Evolutionary conservation across 2,888 invertebrate species (phyloP).

Genomic region (Mimachlamys varia): DNA sequence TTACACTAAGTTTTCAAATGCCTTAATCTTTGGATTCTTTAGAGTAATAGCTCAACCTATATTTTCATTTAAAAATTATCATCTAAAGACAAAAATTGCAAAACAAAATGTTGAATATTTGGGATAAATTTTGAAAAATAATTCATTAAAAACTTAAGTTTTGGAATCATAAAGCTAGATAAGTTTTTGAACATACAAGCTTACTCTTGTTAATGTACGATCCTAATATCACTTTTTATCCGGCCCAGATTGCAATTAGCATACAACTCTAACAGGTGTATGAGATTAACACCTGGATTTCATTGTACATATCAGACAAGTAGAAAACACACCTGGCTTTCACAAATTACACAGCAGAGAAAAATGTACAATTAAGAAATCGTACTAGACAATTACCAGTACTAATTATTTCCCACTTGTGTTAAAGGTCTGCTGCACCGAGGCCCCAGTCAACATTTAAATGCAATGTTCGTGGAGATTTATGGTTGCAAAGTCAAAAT

Average conservation of each 20-base stretch:
- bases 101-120: too few relatives aligned
- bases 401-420: background rate
- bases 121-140: too few relatives aligned
- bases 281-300: background rate
- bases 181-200: too few relatives aligned
- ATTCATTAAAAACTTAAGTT: too few relatives aligned
- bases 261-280: background rate
- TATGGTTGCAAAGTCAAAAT: background rate
- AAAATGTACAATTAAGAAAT: background rate
- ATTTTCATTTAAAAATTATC: too few relatives aligned
- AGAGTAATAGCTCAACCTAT: too few relatives aligned
- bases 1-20: too few relatives aligned
- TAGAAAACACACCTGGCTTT: slow-evolving; percentile 10
- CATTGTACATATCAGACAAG: background rate
- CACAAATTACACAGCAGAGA: background rate
- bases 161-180: too few relatives aligned
- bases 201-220: background rate
- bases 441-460: background rate
- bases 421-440: background rate
- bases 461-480: background rate
- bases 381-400: background rate
- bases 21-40: too few relatives aligned
- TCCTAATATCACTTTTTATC: background rate
- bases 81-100: too few relatives aligned
- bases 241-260: background rate